Evolutionary conservation across 2,888 invertebrate species (phyloP).

Genomic region (Lycophotia porphyrea): DNA sequence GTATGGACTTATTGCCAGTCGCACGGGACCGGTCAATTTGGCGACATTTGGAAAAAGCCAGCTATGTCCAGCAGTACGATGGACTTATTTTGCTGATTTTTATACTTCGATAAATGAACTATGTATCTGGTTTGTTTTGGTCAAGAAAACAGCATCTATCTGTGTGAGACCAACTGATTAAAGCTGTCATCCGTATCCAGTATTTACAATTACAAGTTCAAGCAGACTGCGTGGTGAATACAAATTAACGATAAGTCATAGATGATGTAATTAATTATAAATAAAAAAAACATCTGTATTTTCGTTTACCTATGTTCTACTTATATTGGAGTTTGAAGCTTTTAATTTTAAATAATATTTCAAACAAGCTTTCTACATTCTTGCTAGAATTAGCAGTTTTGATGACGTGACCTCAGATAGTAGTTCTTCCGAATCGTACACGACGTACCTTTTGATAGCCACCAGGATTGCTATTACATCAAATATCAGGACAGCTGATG

Average conservation of each 20-base stretch:
- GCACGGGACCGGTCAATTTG: too few species aligned
- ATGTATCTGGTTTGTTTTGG: background rate
- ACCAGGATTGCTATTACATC: background rate
- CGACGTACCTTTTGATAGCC: background rate
- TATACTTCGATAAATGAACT: background rate
- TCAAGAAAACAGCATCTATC: background rate
- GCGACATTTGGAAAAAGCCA: too few species aligned
- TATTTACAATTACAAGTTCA: background rate
- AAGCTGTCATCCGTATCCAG: constrained; percentile 1
- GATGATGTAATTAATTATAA: too few species aligned
- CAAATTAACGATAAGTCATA: background rate
- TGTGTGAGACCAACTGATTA: background rate
- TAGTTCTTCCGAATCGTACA: background rate
- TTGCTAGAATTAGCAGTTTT: background rate
- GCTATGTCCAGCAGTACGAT: too few species aligned
- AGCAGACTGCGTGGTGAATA: background rate
- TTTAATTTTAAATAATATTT: constrained; percentile 5
- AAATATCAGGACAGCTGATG: background rate
- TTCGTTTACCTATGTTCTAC: background rate
- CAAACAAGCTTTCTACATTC: constrained; percentile 1
- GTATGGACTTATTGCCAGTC: background rate
- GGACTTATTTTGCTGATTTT: background rate
- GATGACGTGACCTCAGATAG: background rate
- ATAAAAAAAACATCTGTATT: background rate
- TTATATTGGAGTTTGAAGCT: background rate